A percentile compares a stretch with the other conserved stretches of the same genome.
phyloP scores from a whole-genome alignment of 2,797 vertebrate species.

The Chaenodraco wilsoni region DNA sequence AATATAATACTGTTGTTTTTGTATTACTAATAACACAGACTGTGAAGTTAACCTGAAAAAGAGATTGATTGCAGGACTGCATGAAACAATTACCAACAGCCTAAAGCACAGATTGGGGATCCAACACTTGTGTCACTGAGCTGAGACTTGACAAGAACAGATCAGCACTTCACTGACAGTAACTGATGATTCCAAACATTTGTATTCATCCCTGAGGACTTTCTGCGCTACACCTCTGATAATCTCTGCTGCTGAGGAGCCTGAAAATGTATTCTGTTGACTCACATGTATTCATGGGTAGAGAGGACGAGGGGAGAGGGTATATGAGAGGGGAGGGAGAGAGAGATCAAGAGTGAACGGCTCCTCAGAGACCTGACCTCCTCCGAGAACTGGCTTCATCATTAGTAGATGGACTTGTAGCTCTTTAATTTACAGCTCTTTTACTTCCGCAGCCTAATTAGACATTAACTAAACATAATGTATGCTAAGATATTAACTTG shows the following conservation, averaged over 20 bases:
- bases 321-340: not conserved
- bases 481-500: constrained; percentile 38
- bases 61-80: constrained; percentile 6
- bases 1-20: not conserved
- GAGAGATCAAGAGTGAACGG: constrained; percentile 12
- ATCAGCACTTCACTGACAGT: constrained; percentile 48
- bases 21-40: not conserved
- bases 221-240: constrained; percentile 39
- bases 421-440: constrained; percentile 37
- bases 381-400: constrained; percentile 24
- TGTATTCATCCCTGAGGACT: constrained; percentile 27
- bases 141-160: constrained; percentile 60
- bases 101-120: constrained; percentile 31
- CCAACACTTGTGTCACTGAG: constrained; percentile 44
- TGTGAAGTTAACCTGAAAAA: constrained; percentile 36
- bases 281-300: constrained; percentile 38
- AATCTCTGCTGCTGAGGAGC: constrained; percentile 47
- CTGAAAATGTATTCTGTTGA: constrained; percentile 31
- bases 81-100: constrained; percentile 31
- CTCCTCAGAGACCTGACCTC: constrained; percentile 24
- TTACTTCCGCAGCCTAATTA: constrained; percentile 35
- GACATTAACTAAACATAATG: constrained; percentile 32
- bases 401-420: constrained; percentile 23
- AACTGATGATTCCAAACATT: constrained; percentile 32
- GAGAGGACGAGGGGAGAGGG: not conserved